Percentiles rank a stretch among this genome's conserved stretches.
Evolutionary conservation across 2,888 invertebrate species (phyloP).

Genomic region (Neocrepidodera transversa): DNA sequence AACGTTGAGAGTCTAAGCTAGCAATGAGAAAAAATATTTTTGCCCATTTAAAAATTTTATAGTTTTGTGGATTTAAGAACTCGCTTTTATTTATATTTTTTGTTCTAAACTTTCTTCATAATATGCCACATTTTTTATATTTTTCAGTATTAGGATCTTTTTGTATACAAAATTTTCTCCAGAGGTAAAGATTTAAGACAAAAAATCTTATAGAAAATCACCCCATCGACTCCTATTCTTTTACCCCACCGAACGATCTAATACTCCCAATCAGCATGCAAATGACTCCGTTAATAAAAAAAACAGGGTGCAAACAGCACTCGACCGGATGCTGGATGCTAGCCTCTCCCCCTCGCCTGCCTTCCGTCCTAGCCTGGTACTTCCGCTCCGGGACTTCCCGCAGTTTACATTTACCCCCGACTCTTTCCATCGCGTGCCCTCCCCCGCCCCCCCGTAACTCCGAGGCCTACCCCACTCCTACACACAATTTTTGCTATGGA

Average conservation of each 20-base stretch:
- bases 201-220: background rate
- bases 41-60: too few species aligned
- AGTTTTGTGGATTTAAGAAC: too few species aligned
- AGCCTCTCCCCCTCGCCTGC: slow-evolving; percentile 31
- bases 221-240: background rate
- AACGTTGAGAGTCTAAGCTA: too few species aligned
- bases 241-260: background rate
- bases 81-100: too few species aligned
- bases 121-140: too few species aligned
- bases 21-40: too few species aligned
- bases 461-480: slow-evolving; percentile 41
- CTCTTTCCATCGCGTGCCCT: slow-evolving; percentile 39
- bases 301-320: slow-evolving; percentile 39
- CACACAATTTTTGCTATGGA: slow-evolving; percentile 56
- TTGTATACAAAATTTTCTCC: too few species aligned
- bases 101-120: too few species aligned
- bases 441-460: slow-evolving; percentile 41
- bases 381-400: slow-evolving; percentile 49
- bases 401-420: slow-evolving; percentile 47
- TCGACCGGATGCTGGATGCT: slow-evolving; percentile 39
- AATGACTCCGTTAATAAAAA: slow-evolving; percentile 23
- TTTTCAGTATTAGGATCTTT: too few species aligned
- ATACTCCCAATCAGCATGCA: slow-evolving; percentile 18
- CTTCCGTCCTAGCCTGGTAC: slow-evolving; percentile 41
- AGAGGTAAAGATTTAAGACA: too few species aligned